Evolutionary conservation across 2,888 invertebrate genomes (phyloP), one percentile per base, ranked within the genome.

Genomic region (Microchrysa polita): DNA sequence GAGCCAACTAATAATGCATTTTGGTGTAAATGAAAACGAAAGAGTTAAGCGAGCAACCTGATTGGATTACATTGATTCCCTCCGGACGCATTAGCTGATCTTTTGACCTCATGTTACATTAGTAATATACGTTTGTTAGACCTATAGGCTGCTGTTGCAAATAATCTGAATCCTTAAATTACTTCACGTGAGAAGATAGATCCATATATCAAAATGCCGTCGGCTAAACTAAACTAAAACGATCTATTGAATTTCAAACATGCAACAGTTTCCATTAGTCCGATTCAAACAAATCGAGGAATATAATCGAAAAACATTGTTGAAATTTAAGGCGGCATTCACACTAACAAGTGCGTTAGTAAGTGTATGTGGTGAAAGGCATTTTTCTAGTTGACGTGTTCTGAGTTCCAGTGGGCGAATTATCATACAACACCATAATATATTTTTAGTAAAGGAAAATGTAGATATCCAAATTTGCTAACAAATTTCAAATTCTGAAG

Each of bases 221-320:
- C 16, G 53, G 69, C 16, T 20, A n/a, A n/a, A n/a, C 34, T 40
- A 40, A 42, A 40, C 23, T 57, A 12, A 48, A 57, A 55, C 20
- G 18, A 69, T 55, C 69, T 55, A 69, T 69, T 69, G 55, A 69
- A 57, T 69, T 57, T 55, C 42, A 55, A 69, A 67, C 67, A 53
- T 55, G 69, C 55, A 69, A 42, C 40, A 61, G 34, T 44, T 1
- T 34, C 27, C 42, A 48, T 22, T 22, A 65, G 48, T 48, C 5
- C 48, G 44, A 4, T 14, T 20, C 65, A 20, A 10, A 48, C 44
- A 23, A 65, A 61, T 61, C 27, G 40, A 40, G 20, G 61, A 48
- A 10, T 48, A 48, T n/a, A n/a, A n/a, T n/a, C n/a, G n/a, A n/a
- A n/a, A n/a, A n/a, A n/a, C n/a, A n/a, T n/a, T n/a, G n/a, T n/a